phyloP scores from a whole-genome alignment of 2,113 vertebrate species.

The Nibea albiflora region DNA sequence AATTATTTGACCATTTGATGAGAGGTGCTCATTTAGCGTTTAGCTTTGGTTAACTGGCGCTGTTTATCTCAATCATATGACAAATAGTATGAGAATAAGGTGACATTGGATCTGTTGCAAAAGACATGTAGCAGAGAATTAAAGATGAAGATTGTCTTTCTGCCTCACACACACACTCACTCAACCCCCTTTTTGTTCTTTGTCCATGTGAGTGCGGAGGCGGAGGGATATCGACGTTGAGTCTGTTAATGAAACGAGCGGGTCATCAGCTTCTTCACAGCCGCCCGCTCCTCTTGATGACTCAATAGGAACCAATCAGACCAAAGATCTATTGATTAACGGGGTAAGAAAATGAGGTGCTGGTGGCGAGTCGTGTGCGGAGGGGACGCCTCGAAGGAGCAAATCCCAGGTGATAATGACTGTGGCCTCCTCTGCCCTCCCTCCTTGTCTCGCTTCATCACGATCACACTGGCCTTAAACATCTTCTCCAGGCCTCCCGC shows the following conservation, averaged over 20 bases:
- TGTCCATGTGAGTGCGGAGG: conserved; percentile 18
- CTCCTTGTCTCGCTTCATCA: conserved; percentile 55
- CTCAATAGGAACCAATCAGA: conserved; percentile 74
- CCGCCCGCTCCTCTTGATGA: conserved; percentile 48
- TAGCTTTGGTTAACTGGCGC: not conserved
- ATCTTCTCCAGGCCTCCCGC: conserved; percentile 52
- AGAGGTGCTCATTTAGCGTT: not conserved
- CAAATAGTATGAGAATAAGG: too few relatives aligned
- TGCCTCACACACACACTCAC: not conserved
- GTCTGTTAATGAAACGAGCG: conserved; percentile 46
- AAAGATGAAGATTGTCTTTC: not conserved
- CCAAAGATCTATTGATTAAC: conserved; percentile 78
- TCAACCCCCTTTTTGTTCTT: conserved; percentile 8
- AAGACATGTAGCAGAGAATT: not conserved
- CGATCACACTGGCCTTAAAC: conserved; percentile 56
- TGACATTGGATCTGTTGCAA: not conserved
- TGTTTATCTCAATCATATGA: not conserved
- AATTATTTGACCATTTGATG: not conserved
- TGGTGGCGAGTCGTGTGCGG: conserved; percentile 23
- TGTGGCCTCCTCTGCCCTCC: conserved; percentile 35
- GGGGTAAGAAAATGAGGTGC: conserved; percentile 55
- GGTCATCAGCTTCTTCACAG: conserved; percentile 44
- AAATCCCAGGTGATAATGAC: conserved; percentile 66
- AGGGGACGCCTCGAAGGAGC: conserved; percentile 12
- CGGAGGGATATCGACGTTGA: conserved; percentile 7